Conservation (phyloP, 2,888 invertebrate genomes). For the Xylota sylvarum region DNA sequence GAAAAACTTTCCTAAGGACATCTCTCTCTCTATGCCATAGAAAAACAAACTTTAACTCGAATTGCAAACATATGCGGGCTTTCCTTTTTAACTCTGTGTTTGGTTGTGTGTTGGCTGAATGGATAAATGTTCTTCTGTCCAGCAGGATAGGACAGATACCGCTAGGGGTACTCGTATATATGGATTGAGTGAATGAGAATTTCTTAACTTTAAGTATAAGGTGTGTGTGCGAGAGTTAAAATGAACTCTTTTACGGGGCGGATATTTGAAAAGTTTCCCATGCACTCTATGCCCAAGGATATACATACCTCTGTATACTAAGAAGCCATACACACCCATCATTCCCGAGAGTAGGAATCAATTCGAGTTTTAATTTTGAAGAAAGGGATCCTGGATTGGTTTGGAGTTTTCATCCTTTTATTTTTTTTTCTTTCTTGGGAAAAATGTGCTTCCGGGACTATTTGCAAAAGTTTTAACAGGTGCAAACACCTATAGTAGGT, state of each 20-base stretch:
- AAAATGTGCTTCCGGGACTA: slow-evolving; percentile 44
- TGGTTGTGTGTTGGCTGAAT: slow-evolving; percentile 17
- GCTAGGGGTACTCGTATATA: background rate
- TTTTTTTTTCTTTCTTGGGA: background rate
- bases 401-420: slow-evolving; percentile 6
- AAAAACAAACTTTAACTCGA: slow-evolving; percentile 74
- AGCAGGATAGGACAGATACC: slow-evolving; percentile 26
- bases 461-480: slow-evolving; percentile 68
- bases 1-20: slow-evolving; percentile 61
- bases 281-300: slow-evolving; percentile 47
- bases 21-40: slow-evolving; percentile 32
- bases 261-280: slow-evolving; percentile 77
- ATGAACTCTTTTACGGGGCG: slow-evolving; percentile 59
- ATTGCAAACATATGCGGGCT: slow-evolving; percentile 75
- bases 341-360: slow-evolving; percentile 57
- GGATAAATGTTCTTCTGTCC: slow-evolving; percentile 50
- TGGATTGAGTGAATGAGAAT: slow-evolving; percentile 52
- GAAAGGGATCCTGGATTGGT: slow-evolving; percentile 33
- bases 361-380: slow-evolving; percentile 62
- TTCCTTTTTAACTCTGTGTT: slow-evolving; percentile 23
- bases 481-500: slow-evolving; percentile 58
- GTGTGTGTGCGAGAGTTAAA: slow-evolving; percentile 42
- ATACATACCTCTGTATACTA: background rate
- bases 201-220: slow-evolving; percentile 64
- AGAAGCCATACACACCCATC: background rate